phyloP scores from a whole-genome alignment of 2,888 invertebrate species.

The Adela reaumurella region DNA sequence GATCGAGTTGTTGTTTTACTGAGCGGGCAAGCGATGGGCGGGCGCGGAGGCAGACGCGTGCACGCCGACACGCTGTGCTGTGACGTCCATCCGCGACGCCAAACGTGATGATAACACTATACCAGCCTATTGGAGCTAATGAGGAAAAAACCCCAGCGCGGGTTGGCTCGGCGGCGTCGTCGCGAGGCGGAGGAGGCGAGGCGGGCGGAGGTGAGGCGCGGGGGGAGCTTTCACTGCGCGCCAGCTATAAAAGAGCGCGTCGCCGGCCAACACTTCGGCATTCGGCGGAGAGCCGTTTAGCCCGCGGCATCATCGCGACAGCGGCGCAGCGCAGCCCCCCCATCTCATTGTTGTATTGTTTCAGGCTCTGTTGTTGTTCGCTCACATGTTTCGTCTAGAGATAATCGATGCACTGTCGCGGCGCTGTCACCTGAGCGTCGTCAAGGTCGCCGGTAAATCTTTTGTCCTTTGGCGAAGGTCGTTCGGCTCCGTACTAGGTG shows the following conservation, averaged over 20 bases:
- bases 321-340: not conserved
- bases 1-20: not conserved
- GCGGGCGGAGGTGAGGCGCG: conserved; percentile 39
- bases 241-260: conserved; percentile 49
- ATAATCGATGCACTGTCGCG: not conserved
- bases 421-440: conserved; percentile 23
- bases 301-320: conserved; percentile 28
- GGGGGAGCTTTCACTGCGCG: conserved; percentile 45
- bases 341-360: not conserved
- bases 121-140: conserved; percentile 37
- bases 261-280: conserved; percentile 49
- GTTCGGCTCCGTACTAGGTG: conserved; percentile 30
- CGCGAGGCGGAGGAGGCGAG: conserved; percentile 38
- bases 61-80: conserved; percentile 13
- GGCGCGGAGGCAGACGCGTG: conserved; percentile 9
- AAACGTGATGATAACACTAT: conserved; percentile 30
- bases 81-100: conserved; percentile 31
- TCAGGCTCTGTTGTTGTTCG: not conserved
- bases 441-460: conserved; percentile 50
- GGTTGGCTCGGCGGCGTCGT: conserved; percentile 28
- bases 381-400: not conserved
- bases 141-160: conserved; percentile 53
- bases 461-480: conserved; percentile 50
- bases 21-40: conserved; percentile 3
- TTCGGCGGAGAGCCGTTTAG: conserved; percentile 54